Evolutionary conservation across 2,888 invertebrate genomes (phyloP).

Genomic region (Liposcelis brunnea): DNA sequence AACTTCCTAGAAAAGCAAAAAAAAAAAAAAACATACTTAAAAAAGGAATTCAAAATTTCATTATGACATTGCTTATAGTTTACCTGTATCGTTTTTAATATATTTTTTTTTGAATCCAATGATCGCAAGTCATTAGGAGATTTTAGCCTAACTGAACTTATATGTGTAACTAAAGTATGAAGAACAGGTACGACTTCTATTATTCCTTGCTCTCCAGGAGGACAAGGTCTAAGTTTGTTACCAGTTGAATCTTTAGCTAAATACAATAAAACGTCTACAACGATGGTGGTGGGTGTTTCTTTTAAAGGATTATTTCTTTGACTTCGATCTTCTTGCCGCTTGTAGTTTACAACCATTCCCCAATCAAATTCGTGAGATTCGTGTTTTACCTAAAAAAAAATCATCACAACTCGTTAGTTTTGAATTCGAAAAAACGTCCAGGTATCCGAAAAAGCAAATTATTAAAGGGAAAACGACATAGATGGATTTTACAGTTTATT

Average conservation of each 20-base stretch:
- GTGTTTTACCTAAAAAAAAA: constrained; percentile 47
- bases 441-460: neutral
- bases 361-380: constrained; percentile 83
- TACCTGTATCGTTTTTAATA: constrained; percentile 59
- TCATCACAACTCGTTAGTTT: too few relatives aligned
- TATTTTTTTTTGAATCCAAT: constrained; percentile 65
- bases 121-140: constrained; percentile 81
- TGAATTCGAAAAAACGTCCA: constrained; percentile 10
- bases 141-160: constrained; percentile 79
- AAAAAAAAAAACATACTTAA: neutral
- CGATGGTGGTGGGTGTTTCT: constrained; percentile 25
- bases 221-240: constrained; percentile 50
- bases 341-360: constrained; percentile 89
- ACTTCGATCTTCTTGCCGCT: constrained; percentile 27
- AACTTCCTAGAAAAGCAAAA: constrained; percentile 39
- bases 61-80: constrained; percentile 2
- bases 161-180: constrained; percentile 61
- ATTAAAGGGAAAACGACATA: neutral
- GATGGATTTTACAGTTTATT: constrained; percentile 9
- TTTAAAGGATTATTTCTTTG: constrained; percentile 18
- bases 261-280: constrained; percentile 19
- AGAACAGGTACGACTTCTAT: constrained; percentile 81
- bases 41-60: neutral
- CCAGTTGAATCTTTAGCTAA: constrained; percentile 31
- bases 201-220: constrained; percentile 51